Evolutionary conservation across 2,888 invertebrate genomes (phyloP), one percentile per base, ranked within the genome.

Genomic region (Euplexia lucipara): DNA sequence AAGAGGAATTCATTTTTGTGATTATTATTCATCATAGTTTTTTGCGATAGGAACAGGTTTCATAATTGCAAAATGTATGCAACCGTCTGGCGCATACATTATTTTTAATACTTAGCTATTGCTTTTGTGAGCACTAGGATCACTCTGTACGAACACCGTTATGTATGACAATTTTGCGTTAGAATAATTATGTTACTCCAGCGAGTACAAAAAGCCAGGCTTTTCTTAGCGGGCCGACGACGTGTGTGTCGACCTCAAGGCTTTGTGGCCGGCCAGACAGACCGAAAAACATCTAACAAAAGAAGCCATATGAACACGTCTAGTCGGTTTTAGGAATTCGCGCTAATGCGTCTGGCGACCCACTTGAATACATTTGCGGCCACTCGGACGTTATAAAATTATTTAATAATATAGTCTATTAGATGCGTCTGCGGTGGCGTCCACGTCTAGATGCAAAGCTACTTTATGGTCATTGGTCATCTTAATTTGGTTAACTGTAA

Each of bases 261-360:
- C 79, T 85, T 88, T 86, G 85, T 75, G 80, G 79, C 74, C 65
- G 81, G 83, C 84, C 78, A 81, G 79, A 81, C 83, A 80, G 81
- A 76, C 85, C 84, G 80, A 86, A 86, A 88, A 88, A 84, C 79
- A 82, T 86, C 82, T 83, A 86, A 91, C 90, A 90, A 91, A 91
- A 88, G 87, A 87, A 88, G 85, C 83, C 86, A 86, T 87, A 89
- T 83, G 86, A 85, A 87, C 85, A 83, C 83, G 87, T 88, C 85
- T 84, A 90, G 88, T 89, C 86, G 85, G 87, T 90, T 91, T 91
- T 91, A 83, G 88, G 91, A 89, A 90, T 90, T 86, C 86, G 80
- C 87, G 86, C 88, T 93, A 93, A 93, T 93, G 93, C 84, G 93
- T 93, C 92, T 93, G 90, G 91, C 87, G 92, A 88, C 91, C 92